Conservation (phyloP, 2,113 vertebrate species). For the Rattus rattus region DNA sequence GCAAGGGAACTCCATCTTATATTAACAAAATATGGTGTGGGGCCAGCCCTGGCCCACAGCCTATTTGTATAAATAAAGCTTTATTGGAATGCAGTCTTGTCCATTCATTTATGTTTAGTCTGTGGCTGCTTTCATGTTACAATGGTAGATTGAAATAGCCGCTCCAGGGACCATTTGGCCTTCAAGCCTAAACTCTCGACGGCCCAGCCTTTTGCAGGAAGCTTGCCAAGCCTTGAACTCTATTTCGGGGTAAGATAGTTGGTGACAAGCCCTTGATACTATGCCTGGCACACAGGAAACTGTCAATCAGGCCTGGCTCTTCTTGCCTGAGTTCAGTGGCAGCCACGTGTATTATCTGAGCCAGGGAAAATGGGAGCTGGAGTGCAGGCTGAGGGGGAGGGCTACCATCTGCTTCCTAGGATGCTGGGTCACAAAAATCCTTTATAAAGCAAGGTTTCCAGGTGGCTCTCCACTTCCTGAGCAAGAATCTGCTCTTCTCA, state of each 20-base stretch:
- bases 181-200: background rate
- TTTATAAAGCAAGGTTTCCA: conserved; percentile 5
- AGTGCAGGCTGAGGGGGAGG: background rate
- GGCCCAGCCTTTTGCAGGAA: conserved; percentile 3
- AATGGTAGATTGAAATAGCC: background rate
- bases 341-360: background rate
- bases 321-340: conserved; percentile 19
- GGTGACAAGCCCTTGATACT: background rate
- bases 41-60: background rate
- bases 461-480: background rate
- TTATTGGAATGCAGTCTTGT: conserved; percentile 24
- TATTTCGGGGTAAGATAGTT: background rate
- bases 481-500: background rate
- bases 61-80: conserved; percentile 57
- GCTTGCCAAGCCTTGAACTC: conserved; percentile 1
- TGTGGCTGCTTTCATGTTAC: background rate
- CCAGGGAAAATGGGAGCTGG: conserved; percentile 45
- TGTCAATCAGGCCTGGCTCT: conserved; percentile 11
- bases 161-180: background rate
- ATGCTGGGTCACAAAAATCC: conserved; percentile 54
- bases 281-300: background rate
- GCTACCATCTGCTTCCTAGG: conserved; percentile 43
- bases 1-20: background rate
- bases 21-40: background rate
- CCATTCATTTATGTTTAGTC: background rate